Percentiles rank a stretch among this genome's conserved stretches.
Conservation (phyloP, 1,140 invertebrate species). For the Arctopsyche grandis region DNA sequence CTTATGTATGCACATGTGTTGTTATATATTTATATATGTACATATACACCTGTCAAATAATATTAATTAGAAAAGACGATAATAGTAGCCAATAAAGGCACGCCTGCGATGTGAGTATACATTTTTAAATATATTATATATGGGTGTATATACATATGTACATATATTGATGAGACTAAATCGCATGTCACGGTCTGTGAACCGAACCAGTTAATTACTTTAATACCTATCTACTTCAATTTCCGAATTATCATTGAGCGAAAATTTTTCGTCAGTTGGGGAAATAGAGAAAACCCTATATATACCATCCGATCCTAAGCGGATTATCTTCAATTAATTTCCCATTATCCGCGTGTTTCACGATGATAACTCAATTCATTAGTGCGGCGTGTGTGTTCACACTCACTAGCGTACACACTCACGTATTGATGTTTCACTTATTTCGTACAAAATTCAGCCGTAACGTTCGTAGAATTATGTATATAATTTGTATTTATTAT, state of each 20-base stretch:
- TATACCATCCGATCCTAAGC: background rate
- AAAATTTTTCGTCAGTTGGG: background rate
- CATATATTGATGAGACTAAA: background rate
- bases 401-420: background rate
- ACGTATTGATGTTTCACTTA: too few relatives aligned
- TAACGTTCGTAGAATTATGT: too few relatives aligned
- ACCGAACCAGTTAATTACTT: background rate
- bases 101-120: too few relatives aligned
- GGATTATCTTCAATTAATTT: conserved; percentile 27
- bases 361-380: conserved; percentile 25
- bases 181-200: too few relatives aligned
- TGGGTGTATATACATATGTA: background rate
- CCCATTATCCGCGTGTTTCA: conserved; percentile 11
- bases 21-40: background rate
- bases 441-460: too few relatives aligned
- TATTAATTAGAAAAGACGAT: too few relatives aligned
- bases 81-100: too few relatives aligned
- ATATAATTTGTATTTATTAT: too few relatives aligned
- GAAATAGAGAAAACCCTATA: background rate
- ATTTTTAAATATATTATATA: too few relatives aligned
- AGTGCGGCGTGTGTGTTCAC: background rate
- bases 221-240: background rate
- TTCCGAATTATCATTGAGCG: background rate
- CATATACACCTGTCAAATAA: too few relatives aligned
- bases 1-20: background rate